Conservation (phyloP, 2,888 invertebrate genomes). For the Scrobipalpa costella region DNA sequence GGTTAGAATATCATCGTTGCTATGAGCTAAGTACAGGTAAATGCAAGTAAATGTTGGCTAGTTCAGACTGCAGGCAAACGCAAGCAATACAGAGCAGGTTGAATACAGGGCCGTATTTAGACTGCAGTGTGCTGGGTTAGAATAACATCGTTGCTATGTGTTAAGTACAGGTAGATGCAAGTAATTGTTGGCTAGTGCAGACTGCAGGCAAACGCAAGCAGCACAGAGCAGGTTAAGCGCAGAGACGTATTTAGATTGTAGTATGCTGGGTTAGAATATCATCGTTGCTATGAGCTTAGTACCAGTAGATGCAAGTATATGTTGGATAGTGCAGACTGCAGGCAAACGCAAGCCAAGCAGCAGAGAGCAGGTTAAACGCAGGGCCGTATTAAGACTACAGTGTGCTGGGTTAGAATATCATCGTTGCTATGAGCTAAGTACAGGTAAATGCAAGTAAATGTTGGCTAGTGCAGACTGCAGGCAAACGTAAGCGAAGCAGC, state of each 20-base stretch:
- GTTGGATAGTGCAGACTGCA: slow-evolving; percentile 4
- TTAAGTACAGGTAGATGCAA: slow-evolving; percentile 7
- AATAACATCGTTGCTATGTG: too few relatives aligned
- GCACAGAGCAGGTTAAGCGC: neutral
- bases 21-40: slow-evolving; percentile 8
- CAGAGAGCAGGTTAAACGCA: neutral
- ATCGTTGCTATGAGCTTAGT: too few relatives aligned
- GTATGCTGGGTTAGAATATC: too few relatives aligned
- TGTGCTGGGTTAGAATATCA: too few relatives aligned
- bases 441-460: slow-evolving; percentile 12
- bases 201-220: neutral
- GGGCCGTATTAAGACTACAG: neutral
- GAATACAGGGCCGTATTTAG: neutral
- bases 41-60: slow-evolving; percentile 9
- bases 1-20: too few relatives aligned
- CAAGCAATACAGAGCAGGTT: neutral
- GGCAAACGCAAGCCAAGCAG: neutral
- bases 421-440: slow-evolving; percentile 1
- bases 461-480: slow-evolving; percentile 1
- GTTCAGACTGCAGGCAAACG: neutral
- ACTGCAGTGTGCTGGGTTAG: too few relatives aligned
- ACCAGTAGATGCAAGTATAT: slow-evolving; percentile 10
- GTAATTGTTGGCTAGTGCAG: slow-evolving; percentile 4
- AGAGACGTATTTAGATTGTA: neutral
- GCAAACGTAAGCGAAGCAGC: neutral